Percentiles rank a stretch among this genome's conserved stretches.
These are phyloP conservation scores for Eupithecia subumbrata DNA, from an alignment of 2,888 invertebrate genomes.

Conservation along the genomic window DNA sequence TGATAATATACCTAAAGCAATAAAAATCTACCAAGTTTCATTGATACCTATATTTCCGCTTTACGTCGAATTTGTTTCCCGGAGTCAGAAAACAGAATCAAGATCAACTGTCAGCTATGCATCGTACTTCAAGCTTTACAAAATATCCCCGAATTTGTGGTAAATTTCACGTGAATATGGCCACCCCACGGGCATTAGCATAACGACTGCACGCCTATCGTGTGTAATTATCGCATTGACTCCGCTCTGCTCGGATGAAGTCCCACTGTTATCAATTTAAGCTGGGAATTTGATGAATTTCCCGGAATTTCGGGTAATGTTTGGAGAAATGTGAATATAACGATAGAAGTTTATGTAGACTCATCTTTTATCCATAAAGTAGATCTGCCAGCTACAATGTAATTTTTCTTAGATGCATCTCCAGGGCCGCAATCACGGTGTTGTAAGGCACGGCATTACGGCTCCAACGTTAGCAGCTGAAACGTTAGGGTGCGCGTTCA, in stretches of 20 bases:
- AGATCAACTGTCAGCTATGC: neutral
- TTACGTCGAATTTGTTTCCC: neutral
- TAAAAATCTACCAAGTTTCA: neutral
- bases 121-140: neutral
- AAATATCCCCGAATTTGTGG: neutral
- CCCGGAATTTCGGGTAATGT: conserved; percentile 23
- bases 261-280: conserved; percentile 51
- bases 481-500: too few species aligned
- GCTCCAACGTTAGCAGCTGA: too few species aligned
- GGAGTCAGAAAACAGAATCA: neutral
- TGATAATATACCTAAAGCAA: too few species aligned
- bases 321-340: conserved; percentile 3
- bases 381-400: neutral
- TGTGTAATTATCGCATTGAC: conserved; percentile 60
- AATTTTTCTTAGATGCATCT: neutral
- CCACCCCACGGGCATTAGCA: conserved; percentile 50
- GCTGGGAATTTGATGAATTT: conserved; percentile 49
- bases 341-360: neutral
- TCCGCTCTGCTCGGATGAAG: conserved; percentile 44
- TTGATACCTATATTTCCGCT: neutral
- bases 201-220: conserved; percentile 54
- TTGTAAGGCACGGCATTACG: too few species aligned
- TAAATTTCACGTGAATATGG: conserved; percentile 35
- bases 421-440: too few species aligned
- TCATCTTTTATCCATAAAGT: neutral